These are phyloP conservation scores for Forbesichthys agassizii DNA, from an alignment of 2,113 vertebrate genomes.

Conservation along the genomic window DNA sequence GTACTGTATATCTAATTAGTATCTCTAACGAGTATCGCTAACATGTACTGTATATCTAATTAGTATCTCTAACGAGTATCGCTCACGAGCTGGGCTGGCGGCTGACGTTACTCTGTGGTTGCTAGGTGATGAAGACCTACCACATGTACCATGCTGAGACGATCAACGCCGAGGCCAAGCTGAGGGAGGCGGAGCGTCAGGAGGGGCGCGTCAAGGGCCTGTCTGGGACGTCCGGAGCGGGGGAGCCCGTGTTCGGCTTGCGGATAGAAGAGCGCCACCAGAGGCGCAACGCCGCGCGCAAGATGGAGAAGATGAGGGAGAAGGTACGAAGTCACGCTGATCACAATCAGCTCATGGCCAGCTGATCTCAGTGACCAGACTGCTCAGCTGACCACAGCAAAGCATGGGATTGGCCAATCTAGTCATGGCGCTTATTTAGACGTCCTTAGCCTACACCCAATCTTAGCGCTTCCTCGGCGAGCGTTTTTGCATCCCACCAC, in stretches of 20 bases:
- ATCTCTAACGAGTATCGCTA: too few relatives aligned
- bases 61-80: neutral
- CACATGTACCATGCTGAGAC: constrained; percentile 98
- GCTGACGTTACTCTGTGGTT: constrained; percentile 7
- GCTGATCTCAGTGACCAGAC: too few relatives aligned
- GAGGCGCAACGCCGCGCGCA: constrained; percentile 96
- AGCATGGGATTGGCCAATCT: too few relatives aligned
- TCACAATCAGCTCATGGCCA: too few relatives aligned
- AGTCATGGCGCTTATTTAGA: too few relatives aligned
- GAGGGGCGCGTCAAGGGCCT: constrained; percentile 84
- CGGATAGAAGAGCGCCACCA: constrained; percentile 94
- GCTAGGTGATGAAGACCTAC: constrained; percentile 98
- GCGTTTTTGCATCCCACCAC: too few relatives aligned
- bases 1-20: too few relatives aligned
- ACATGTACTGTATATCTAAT: neutral
- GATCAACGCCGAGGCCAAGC: constrained; percentile 92
- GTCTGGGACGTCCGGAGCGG: constrained; percentile 79
- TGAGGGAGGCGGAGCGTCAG: constrained; percentile 96
- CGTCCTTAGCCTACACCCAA: too few relatives aligned
- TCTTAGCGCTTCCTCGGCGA: too few relatives aligned
- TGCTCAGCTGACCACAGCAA: too few relatives aligned
- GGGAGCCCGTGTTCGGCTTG: constrained; percentile 91
- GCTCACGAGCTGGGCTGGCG: neutral
- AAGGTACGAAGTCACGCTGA: constrained; percentile 77
- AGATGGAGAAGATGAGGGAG: constrained; percentile 99